phyloP scores from a whole-genome alignment of 2,888 invertebrate genomes.

The Cordilura impudica region DNA sequence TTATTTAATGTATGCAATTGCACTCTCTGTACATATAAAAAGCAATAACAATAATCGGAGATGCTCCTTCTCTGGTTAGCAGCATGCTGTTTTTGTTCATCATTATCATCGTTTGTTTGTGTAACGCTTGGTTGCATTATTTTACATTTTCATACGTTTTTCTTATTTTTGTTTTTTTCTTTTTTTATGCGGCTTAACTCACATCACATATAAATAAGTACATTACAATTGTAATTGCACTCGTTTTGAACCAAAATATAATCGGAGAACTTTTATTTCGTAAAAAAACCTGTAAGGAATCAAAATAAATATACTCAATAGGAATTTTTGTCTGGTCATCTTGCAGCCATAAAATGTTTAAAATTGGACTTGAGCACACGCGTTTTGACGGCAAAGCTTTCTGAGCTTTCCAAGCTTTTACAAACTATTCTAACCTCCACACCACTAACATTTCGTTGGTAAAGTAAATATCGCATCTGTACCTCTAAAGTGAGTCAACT shows the following conservation, averaged over 20 bases:
- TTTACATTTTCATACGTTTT: background rate
- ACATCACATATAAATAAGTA: background rate
- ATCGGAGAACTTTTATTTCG: background rate
- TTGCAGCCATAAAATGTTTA: background rate
- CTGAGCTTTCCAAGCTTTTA: too few species aligned
- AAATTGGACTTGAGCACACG: too few species aligned
- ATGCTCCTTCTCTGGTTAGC: constrained; percentile 17
- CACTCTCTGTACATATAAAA: background rate
- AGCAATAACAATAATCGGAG: background rate
- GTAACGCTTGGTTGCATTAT: background rate
- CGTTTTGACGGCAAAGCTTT: too few species aligned
- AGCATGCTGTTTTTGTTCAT: background rate
- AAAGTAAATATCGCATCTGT: too few species aligned
- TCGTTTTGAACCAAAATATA: background rate
- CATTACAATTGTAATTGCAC: background rate
- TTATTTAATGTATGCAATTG: constrained; percentile 3
- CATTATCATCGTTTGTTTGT: background rate
- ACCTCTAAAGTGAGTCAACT: too few species aligned
- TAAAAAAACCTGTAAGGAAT: constrained; percentile 2
- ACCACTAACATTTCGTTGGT: too few species aligned
- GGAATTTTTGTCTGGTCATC: background rate
- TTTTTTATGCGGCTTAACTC: background rate
- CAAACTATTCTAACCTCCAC: too few species aligned
- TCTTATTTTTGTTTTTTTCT: too few species aligned
- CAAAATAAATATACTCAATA: background rate